Base-by-base conservation (phyloP, 1,140 invertebrate species). In the Drosophila lowei region DNA sequence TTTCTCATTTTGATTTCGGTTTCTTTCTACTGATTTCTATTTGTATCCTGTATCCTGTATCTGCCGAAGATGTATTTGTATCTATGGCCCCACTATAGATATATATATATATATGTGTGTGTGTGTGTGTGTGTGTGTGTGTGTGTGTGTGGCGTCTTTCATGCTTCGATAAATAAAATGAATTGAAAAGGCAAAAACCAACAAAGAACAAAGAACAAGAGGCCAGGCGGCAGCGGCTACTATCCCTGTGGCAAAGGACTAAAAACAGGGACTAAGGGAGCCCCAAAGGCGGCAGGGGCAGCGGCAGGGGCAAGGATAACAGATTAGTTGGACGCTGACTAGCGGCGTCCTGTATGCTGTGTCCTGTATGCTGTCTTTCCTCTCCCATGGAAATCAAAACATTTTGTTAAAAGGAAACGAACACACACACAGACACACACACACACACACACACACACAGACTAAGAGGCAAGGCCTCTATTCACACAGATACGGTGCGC, bases 141-240 rank as follows among this genome's bases (percentile, higher is more conserved):
- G 23, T 53, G 55, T 59, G 25, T 80, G 56, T 66, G 57, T 64
- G 42, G 61, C 83, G 70, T 72, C 78, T 88, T 86, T 88, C 77
- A 86, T 86, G 83, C 83, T 86, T 80, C 83, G 85, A 86, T 86
- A 86, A 86, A 86, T 88, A 86, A 88, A 88, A 86, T 88, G 78
- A 86, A 88, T 86, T 88, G 83, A 86, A 81, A 85, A 85, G 75
- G 80, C 79, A 81, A 81, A 81, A 73, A 81, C 34, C 46, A 46
- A 67, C 57, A 66, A 21, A 38, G 34, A 13, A 57, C 30, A 56
- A 11, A 60, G 15, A 15, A 9, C 11, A 18, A 15, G 30, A 48
- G 25, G 34, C 28, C 3, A 48, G 5, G 8, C 13, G 21, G 18
- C 4, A 0, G 23, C 23, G 5, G 50, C 9, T 8, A 3, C 34